Evolutionary conservation across 2,888 invertebrate genomes (phyloP).

Genomic region (Ischnura elegans): DNA sequence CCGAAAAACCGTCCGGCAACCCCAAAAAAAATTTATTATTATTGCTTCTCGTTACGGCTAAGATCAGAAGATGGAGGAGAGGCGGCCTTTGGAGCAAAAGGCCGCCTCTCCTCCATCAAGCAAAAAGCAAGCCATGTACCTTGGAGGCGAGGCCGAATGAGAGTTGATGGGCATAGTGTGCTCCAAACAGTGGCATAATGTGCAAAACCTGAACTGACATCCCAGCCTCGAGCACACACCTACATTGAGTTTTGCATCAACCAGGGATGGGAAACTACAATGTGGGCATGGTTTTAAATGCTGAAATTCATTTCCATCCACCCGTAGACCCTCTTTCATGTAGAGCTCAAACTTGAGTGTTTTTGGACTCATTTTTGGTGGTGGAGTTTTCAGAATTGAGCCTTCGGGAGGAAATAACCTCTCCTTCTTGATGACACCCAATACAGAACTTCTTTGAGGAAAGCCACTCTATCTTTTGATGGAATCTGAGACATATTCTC

Average conservation of each 20-base stretch:
- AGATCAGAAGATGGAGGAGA: conserved; percentile 20
- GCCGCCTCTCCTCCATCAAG: too few species aligned
- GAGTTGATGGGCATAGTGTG: conserved; percentile 76
- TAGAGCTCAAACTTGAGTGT: too few species aligned
- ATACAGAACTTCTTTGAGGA: too few species aligned
- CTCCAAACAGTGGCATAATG: conserved; percentile 75
- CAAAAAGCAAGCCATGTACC: conserved; percentile 75
- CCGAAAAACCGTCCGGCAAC: too few species aligned
- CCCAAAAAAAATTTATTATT: too few species aligned
- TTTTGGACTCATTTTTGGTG: too few species aligned
- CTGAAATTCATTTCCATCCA: conserved; percentile 69
- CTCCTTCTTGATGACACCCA: too few species aligned
- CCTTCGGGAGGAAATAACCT: too few species aligned
- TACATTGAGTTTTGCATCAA: conserved; percentile 75
- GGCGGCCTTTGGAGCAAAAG: conserved; percentile 71
- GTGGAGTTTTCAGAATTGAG: too few species aligned
- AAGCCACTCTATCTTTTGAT: too few species aligned
- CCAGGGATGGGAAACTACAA: conserved; percentile 76
- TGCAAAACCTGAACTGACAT: conserved; percentile 76
- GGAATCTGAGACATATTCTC: too few species aligned
- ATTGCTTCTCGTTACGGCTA: neutral
- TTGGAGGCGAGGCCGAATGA: conserved; percentile 76
- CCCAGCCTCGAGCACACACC: conserved; percentile 76
- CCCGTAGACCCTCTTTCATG: conserved; percentile 37
- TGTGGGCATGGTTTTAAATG: conserved; percentile 76